These are phyloP conservation scores for Allophyes oxyacanthae DNA, from an alignment of 2,888 invertebrate species.

Conservation along the genomic window DNA sequence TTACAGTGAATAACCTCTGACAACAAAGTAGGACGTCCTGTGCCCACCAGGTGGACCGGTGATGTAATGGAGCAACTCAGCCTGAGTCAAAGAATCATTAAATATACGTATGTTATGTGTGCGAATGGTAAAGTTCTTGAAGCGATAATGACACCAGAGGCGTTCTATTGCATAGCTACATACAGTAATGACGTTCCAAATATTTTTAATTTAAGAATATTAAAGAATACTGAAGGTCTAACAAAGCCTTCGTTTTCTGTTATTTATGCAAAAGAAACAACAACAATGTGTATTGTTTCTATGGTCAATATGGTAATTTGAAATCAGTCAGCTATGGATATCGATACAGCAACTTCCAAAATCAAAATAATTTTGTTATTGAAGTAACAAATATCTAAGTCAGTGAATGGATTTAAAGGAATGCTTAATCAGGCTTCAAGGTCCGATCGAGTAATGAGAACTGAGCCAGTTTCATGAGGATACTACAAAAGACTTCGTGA, in stretches of 20 bases:
- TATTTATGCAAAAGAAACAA: no score
- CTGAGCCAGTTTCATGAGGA: conserved; percentile 50
- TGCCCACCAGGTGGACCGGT: conserved; percentile 28
- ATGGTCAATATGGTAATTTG: no score
- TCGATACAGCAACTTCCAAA: no score
- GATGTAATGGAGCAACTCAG: conserved; percentile 19
- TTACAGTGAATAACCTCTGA: conserved; percentile 25
- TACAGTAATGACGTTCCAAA: no score
- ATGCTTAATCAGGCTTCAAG: conserved; percentile 59
- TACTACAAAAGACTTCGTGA: conserved; percentile 61
- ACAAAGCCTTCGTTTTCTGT: no score
- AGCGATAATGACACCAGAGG: neutral
- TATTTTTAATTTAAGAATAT: no score
- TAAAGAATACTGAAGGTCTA: no score
- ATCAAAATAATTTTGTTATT: conserved; percentile 3
- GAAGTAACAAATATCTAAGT: conserved; percentile 23
- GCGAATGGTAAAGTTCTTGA: neutral
- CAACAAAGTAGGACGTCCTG: conserved; percentile 12
- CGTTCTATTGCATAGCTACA: neutral
- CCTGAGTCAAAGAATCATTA: neutral
- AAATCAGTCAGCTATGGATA: no score
- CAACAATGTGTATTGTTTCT: no score
- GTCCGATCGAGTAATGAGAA: conserved; percentile 55
- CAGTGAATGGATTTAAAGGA: conserved; percentile 59
- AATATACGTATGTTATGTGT: neutral